A percentile compares a stretch with the other conserved stretches of the same genome.
Evolutionary conservation across 2,113 vertebrate genomes (phyloP).

Genomic region (Symphodus melops): DNA sequence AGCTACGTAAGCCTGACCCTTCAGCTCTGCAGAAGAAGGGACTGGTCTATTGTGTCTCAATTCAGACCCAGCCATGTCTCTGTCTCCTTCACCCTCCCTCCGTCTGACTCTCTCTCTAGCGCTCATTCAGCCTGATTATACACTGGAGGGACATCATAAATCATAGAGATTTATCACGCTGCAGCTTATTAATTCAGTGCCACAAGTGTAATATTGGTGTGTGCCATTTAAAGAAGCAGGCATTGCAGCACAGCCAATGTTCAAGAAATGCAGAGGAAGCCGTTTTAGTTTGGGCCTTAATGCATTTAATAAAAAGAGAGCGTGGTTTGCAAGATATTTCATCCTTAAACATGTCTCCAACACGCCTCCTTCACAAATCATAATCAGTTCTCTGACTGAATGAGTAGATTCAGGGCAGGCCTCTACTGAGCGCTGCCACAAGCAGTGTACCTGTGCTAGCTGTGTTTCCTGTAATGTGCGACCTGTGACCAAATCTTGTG

Average conservation of each 20-base stretch:
- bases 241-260: conserved; percentile 25
- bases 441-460: conserved; percentile 63
- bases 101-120: conserved; percentile 42
- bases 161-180: conserved; percentile 79
- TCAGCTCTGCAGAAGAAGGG: conserved; percentile 53
- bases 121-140: conserved; percentile 75
- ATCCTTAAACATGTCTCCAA: not conserved
- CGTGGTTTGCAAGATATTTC: not conserved
- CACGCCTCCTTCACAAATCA: not conserved
- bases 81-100: conserved; percentile 46
- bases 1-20: conserved; percentile 44
- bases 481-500: conserved; percentile 77
- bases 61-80: conserved; percentile 38
- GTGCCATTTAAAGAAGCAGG: conserved; percentile 75
- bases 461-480: conserved; percentile 67
- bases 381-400: conserved; percentile 5
- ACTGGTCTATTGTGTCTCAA: conserved; percentile 49
- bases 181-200: conserved; percentile 81
- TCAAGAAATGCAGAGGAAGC: conserved; percentile 41
- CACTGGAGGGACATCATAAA: conserved; percentile 78
- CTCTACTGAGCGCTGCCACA: conserved; percentile 31
- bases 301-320: not conserved
- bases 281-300: conserved; percentile 34
- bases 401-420: conserved; percentile 1
- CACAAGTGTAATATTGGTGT: conserved; percentile 75